Evolutionary conservation across 2,797 vertebrate species (phyloP).

Genomic region (Tiaroga cobitis): DNA sequence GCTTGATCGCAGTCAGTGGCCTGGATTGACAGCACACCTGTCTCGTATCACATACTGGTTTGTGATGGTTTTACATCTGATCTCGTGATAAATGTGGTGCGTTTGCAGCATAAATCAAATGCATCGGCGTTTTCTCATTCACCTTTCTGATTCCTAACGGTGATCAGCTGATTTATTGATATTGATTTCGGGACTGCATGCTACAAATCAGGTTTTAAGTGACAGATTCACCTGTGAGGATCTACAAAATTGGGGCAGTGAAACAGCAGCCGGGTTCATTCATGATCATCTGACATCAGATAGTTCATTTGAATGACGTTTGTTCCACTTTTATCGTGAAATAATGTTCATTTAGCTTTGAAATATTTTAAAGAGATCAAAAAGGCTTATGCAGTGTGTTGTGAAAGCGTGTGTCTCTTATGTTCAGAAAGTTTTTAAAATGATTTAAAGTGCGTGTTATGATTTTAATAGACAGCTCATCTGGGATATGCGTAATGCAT

Average conservation of each 20-base stretch:
- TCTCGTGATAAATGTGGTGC: not conserved
- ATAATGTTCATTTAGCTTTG: not conserved
- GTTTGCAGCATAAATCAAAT: not conserved
- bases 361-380: not conserved
- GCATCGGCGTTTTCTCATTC: not conserved
- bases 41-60: not conserved
- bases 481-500: not conserved
- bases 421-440: not conserved
- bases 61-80: not conserved
- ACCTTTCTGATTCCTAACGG: not conserved
- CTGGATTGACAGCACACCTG: conserved; percentile 16
- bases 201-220: not conserved
- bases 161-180: not conserved
- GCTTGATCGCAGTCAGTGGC: not conserved
- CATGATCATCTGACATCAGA: not conserved
- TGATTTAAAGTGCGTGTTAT: not conserved
- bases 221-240: not conserved
- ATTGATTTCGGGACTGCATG: not conserved
- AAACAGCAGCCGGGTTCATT: not conserved
- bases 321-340: not conserved
- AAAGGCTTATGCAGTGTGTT: not conserved
- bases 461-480: not conserved
- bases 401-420: not conserved
- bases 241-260: not conserved
- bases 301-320: not conserved